phyloP scores from a whole-genome alignment of 92 coral and sea anemone species.

The Epizoanthus illoricatus region DNA sequence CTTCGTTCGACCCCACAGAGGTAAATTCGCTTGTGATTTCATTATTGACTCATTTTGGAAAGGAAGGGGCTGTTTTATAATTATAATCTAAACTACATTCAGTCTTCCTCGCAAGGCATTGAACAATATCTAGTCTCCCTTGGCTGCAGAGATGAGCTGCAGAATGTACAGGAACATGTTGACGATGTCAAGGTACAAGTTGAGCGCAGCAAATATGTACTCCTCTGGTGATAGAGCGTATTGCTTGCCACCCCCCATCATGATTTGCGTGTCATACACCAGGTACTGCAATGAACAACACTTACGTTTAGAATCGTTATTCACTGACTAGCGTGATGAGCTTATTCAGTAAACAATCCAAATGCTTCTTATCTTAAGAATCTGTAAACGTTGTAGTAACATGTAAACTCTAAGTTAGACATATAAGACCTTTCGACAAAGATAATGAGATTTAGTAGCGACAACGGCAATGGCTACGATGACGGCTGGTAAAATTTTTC shows the following conservation, averaged over 20 bases:
- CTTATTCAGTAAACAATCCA: background rate
- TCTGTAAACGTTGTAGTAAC: background rate
- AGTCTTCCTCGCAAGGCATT: background rate
- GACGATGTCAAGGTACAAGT: conserved; percentile 94
- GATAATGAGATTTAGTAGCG: too few relatives aligned
- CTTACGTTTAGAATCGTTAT: background rate
- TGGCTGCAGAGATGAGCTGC: conserved; percentile 88
- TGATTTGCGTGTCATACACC: conserved; percentile 98
- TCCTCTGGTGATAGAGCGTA: conserved; percentile 95
- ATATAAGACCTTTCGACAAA: too few relatives aligned
- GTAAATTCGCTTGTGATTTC: too few relatives aligned
- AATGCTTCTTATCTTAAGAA: background rate
- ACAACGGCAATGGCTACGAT: too few relatives aligned
- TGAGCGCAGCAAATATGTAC: conserved; percentile 97
- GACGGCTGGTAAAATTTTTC: too few relatives aligned
- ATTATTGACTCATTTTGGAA: too few relatives aligned
- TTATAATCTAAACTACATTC: too few relatives aligned
- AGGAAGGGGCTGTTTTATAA: too few relatives aligned
- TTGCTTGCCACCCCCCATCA: conserved; percentile 99
- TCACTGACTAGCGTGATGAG: background rate
- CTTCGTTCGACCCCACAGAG: too few relatives aligned
- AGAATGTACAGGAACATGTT: conserved; percentile 95
- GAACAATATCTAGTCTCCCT: conserved; percentile 56
- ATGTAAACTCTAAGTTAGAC: too few relatives aligned
- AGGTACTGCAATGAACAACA: conserved; percentile 73